Percentiles rank a stretch among this genome's conserved stretches.
These are phyloP conservation scores for Chromobotia macracanthus DNA, from an alignment of 2,797 vertebrate species.

Conservation along the genomic window DNA sequence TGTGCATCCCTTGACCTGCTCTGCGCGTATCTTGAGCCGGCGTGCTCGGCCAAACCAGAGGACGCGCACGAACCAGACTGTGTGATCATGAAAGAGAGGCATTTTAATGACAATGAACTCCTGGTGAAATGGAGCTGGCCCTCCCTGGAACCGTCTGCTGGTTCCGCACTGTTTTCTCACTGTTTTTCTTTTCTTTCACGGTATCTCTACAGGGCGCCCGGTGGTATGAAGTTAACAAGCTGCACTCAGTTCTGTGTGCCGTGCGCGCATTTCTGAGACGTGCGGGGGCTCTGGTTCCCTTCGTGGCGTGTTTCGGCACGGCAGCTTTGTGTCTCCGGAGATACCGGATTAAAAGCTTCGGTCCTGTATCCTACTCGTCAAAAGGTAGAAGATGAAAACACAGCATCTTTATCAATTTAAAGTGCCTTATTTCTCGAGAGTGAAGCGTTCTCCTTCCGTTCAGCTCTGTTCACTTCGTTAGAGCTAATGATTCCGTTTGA, in stretches of 20 bases:
- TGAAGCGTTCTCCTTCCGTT: neutral
- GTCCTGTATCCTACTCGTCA: neutral
- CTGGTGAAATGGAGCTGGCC: no score
- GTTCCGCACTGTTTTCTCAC: no score
- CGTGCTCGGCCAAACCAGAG: neutral
- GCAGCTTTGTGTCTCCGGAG: conserved; percentile 14
- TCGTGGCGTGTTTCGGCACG: conserved; percentile 13
- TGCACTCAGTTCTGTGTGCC: conserved; percentile 72
- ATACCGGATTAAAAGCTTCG: conserved; percentile 3
- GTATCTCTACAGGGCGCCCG: conserved; percentile 52
- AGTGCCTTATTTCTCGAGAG: neutral
- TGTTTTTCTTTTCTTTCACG: neutral
- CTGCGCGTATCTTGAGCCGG: neutral
- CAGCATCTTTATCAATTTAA: conserved; percentile 2
- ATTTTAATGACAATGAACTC: conserved; percentile 12
- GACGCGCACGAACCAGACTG: neutral
- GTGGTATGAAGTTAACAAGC: conserved; percentile 75
- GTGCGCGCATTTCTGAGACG: conserved; percentile 35
- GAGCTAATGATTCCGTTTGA: conserved; percentile 58
- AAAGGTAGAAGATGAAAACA: neutral
- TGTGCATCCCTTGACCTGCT: neutral
- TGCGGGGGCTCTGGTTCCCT: neutral
- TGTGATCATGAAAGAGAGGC: no score
- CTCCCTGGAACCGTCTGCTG: neutral
- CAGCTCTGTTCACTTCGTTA: conserved; percentile 62